These are phyloP conservation scores for Todus mexicanus DNA, from an alignment of 2,797 vertebrate genomes.

Conservation along the genomic window DNA sequence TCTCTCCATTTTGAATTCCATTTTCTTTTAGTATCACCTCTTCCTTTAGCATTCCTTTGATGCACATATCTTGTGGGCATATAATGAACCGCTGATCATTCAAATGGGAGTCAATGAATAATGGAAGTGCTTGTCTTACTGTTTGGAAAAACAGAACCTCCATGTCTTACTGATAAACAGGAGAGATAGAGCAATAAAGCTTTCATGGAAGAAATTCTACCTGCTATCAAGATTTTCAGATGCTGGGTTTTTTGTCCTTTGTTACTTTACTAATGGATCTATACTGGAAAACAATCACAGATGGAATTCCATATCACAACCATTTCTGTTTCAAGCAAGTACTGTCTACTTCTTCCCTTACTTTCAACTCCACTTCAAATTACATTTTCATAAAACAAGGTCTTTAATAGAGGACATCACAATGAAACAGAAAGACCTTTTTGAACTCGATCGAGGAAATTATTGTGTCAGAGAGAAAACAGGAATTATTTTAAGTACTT, in stretches of 20 bases:
- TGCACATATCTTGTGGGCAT: neutral
- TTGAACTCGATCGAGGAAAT: neutral
- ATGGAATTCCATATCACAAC: neutral
- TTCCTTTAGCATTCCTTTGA: neutral
- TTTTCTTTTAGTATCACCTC: neutral
- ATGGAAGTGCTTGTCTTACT: neutral
- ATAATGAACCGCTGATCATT: neutral
- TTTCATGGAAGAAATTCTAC: neutral
- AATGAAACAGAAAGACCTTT: neutral
- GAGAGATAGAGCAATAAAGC: neutral
- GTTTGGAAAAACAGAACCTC: neutral
- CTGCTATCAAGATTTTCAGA: neutral
- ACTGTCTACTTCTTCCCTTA: neutral
- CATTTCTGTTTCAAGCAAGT: neutral
- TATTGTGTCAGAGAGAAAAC: neutral
- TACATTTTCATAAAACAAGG: neutral
- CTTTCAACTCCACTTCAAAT: neutral
- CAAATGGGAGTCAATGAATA: neutral
- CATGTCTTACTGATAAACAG: neutral
- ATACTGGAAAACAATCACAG: neutral
- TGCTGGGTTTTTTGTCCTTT: neutral
- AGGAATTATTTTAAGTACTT: neutral
- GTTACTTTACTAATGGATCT: neutral
- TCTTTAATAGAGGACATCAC: neutral
- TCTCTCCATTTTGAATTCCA: neutral